These are phyloP conservation scores for Lepas anatifera DNA, from an alignment of 2,888 invertebrate genomes.

Conservation along the genomic window DNA sequence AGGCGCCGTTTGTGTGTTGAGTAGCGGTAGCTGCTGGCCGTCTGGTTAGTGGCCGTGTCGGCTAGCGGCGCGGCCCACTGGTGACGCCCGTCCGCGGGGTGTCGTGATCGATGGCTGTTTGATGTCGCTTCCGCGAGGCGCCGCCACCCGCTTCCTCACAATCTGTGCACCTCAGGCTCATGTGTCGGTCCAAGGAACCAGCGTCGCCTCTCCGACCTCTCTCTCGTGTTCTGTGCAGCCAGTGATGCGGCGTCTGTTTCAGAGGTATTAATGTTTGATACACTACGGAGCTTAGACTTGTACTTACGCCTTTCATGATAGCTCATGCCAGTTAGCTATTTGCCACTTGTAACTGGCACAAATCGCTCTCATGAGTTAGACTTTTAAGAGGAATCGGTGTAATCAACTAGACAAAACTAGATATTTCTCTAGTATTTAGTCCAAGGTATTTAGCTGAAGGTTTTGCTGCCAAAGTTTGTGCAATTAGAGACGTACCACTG, in stretches of 20 bases:
- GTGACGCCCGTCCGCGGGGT: background rate
- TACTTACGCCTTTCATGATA: slow-evolving; percentile 12
- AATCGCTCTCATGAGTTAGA: background rate
- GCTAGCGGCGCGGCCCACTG: background rate
- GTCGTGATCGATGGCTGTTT: slow-evolving; percentile 6
- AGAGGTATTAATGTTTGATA: slow-evolving; percentile 10
- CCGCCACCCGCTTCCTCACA: background rate
- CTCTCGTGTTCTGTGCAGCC: background rate
- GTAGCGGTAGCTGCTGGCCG: no score
- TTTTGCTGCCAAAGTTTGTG: slow-evolving; percentile 11
- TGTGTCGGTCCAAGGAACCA: slow-evolving; percentile 1
- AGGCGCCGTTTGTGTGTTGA: no score
- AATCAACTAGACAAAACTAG: background rate
- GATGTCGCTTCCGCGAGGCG: background rate
- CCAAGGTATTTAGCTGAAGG: background rate
- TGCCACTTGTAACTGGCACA: background rate
- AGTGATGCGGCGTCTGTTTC: background rate
- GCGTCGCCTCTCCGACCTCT: background rate
- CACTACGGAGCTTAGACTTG: slow-evolving; percentile 11
- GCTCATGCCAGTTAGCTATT: slow-evolving; percentile 3
- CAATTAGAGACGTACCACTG: slow-evolving; percentile 6
- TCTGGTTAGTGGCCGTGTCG: no score
- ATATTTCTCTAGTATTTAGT: background rate
- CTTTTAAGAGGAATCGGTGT: background rate
- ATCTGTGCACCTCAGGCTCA: slow-evolving; percentile 10